Base-by-base conservation (phyloP, 1,140 invertebrate species). In the Eueides isabella region DNA sequence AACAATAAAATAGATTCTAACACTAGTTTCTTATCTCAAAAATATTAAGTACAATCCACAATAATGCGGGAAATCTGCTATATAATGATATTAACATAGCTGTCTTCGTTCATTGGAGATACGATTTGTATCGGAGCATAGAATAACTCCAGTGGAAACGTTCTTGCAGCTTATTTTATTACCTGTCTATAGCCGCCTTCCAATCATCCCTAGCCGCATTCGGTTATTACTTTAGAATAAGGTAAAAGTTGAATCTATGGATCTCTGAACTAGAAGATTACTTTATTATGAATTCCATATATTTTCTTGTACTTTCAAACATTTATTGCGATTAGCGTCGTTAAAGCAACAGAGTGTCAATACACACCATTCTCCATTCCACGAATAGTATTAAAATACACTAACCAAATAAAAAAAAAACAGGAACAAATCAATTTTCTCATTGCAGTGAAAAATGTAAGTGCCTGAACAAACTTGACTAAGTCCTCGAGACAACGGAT, bases 401-500 rank as follows among this genome's bases (percentile, higher is more conserved):
- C 28, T 12, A n/a, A 71, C 29, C 61, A 41, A 38, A n/a, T 61
- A 71, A 48, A 71, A 38, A 68, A 38, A 64, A 64, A 41, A 66
- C 38, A 71, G 67, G 71, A 75, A 9, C 66, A 70, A 75, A 75
- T 76, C 74, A 76, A 76, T 76, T 76, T 71, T 44, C 67, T 74
- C 74, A 76, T 76, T 76, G 76, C 76, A 71, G 67, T 75, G 72
- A 78, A 77, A 77, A 78, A 78, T 78, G 61, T 78, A 80, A 80
- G 79, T 76, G 74, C 74, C 78, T 75, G 82, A 81, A 84, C 78
- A 87, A 87, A 83, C 82, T 82, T 79, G 80, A 82, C 79, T 79
- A 75, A 82, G 79, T 85, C 82, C 87, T 89, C 67, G 86, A 89
- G 85, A 89, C 85, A 78, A 81, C 79, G 79, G 76, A 80, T 84